Evolutionary conservation across 2,113 vertebrate species (phyloP).

Genomic region (Girardinichthys multiradiatus): DNA sequence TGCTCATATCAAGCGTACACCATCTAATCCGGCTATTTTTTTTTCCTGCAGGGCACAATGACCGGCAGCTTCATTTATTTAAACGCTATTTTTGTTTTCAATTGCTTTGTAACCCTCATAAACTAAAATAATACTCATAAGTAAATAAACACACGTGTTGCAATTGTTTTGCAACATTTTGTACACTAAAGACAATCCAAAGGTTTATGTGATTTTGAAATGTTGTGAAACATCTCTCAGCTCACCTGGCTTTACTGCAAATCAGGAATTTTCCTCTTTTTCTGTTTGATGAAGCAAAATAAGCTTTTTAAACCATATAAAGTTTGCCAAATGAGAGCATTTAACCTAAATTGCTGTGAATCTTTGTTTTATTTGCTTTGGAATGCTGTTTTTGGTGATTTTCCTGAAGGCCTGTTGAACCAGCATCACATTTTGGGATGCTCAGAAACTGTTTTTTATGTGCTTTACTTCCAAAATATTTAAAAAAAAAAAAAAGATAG

Average conservation of each 20-base stretch:
- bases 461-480: too few species aligned
- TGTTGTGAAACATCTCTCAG: constrained; percentile 49
- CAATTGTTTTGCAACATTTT: constrained; percentile 9
- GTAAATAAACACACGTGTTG: constrained; percentile 42
- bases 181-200: constrained; percentile 72
- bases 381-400: background rate
- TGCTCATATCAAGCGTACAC: constrained; percentile 23
- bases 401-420: background rate
- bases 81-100: constrained; percentile 28
- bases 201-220: constrained; percentile 58
- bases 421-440: too few species aligned
- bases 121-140: constrained; percentile 53
- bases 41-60: constrained; percentile 40
- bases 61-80: constrained; percentile 55
- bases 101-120: constrained; percentile 47
- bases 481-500: too few species aligned
- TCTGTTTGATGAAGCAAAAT: constrained; percentile 55
- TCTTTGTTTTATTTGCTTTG: constrained; percentile 40
- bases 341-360: constrained; percentile 32
- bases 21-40: constrained; percentile 37
- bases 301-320: constrained; percentile 53
- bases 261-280: constrained; percentile 59
- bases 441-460: too few species aligned
- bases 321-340: constrained; percentile 53
- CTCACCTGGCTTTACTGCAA: constrained; percentile 60